phyloP scores from a whole-genome alignment of 2,888 invertebrate genomes.

The Boloria selene region DNA sequence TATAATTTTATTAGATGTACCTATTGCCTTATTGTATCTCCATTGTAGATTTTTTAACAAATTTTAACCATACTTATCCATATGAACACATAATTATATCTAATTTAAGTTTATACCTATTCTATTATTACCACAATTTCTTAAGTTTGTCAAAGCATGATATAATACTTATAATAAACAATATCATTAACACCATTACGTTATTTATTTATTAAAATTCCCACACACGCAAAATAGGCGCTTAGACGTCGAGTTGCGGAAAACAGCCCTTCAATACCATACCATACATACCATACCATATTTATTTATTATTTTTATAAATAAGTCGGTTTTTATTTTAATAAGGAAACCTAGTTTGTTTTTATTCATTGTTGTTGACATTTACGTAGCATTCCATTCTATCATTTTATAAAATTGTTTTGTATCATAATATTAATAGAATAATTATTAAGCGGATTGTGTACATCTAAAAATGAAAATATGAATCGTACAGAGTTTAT shows the following conservation, averaged over 20 bases:
- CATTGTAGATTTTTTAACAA: too few species aligned
- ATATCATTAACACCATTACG: not conserved
- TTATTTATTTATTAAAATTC: not conserved
- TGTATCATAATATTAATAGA: slow-evolving; percentile 4
- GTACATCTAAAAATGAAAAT: not conserved
- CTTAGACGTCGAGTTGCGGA: too few species aligned
- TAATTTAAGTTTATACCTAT: too few species aligned
- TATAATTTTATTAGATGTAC: not conserved
- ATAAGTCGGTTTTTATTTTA: not conserved
- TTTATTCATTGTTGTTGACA: slow-evolving; percentile 4
- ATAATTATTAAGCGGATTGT: not conserved
- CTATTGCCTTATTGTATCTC: too few species aligned
- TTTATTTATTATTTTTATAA: not conserved
- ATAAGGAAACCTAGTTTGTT: not conserved
- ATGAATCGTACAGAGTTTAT: not conserved
- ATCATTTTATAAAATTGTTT: slow-evolving; percentile 8
- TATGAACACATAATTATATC: too few species aligned
- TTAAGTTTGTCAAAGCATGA: too few species aligned
- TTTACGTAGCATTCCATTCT: slow-evolving; percentile 18
- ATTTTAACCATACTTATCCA: too few species aligned
- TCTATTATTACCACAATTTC: too few species aligned
- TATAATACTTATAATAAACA: not conserved
- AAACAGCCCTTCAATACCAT: too few species aligned
- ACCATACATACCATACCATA: too few species aligned
- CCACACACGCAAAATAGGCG: too few species aligned